Conservation (phyloP, 2,797 vertebrate species). For the Apogon hyalosoma region DNA sequence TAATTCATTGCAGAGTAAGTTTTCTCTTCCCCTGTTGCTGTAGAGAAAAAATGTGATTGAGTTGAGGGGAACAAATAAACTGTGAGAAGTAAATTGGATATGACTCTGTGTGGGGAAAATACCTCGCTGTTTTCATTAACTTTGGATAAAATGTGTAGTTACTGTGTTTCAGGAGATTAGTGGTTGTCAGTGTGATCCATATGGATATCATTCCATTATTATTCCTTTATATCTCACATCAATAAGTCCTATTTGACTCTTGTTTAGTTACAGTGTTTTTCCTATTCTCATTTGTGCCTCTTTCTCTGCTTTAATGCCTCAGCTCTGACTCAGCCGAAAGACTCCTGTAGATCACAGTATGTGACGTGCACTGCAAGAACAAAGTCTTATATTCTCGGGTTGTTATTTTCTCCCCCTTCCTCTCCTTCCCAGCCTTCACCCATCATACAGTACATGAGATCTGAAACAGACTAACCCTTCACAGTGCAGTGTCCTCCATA, state of each 20-base stretch:
- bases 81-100: conserved; percentile 18
- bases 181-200: neutral
- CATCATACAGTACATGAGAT: conserved; percentile 1
- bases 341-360: conserved; percentile 24
- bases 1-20: conserved; percentile 20
- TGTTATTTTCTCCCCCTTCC: conserved; percentile 20
- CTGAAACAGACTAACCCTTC: conserved; percentile 19
- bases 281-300: neutral
- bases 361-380: conserved; percentile 16
- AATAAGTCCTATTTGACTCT: neutral
- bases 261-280: neutral
- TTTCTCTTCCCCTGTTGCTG: conserved; percentile 13
- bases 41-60: conserved; percentile 28
- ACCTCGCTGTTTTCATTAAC: conserved; percentile 16
- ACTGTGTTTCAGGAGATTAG: conserved; percentile 11
- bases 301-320: neutral
- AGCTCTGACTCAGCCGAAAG: conserved; percentile 13
- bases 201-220: neutral
- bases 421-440: neutral
- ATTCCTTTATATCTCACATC: neutral
- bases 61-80: conserved; percentile 22
- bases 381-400: conserved; percentile 9
- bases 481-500: conserved; percentile 38
- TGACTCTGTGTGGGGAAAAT: conserved; percentile 23
- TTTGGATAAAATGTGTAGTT: conserved; percentile 20